Conservation (phyloP, 1,140 invertebrate genomes). For the Plutomurus gul region DNA sequence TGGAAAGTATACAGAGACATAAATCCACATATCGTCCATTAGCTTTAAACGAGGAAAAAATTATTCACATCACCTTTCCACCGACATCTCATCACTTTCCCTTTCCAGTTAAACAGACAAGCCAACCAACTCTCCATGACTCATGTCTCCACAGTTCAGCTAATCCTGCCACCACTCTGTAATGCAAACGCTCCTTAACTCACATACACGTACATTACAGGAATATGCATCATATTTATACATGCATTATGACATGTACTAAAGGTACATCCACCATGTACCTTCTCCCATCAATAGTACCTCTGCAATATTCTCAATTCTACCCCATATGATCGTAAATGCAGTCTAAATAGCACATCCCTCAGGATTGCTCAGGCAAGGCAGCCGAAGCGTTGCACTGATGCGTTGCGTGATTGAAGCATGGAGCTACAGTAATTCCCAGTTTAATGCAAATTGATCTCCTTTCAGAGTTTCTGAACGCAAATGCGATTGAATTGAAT, state of each 20-base stretch:
- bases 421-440: neutral
- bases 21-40: constrained; percentile 13
- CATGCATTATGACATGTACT: no score
- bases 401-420: neutral
- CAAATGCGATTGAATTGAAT: neutral
- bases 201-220: no score
- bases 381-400: no score
- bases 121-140: neutral
- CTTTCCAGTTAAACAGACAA: neutral
- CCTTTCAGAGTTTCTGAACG: neutral
- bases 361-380: no score
- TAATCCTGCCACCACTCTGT: neutral
- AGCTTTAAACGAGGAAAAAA: constrained; percentile 19
- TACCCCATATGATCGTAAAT: neutral
- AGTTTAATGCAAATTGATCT: neutral
- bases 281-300: no score
- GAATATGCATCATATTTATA: no score
- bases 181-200: neutral
- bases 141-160: neutral
- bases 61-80: constrained; percentile 9
- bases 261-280: no score
- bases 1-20: no score
- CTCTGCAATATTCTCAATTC: neutral
- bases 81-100: constrained; percentile 19
- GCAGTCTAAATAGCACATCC: no score